Evolutionary conservation across 2,888 invertebrate species (phyloP), one percentile per base, ranked within the genome.

Genomic region (Pollenia amentaria): DNA sequence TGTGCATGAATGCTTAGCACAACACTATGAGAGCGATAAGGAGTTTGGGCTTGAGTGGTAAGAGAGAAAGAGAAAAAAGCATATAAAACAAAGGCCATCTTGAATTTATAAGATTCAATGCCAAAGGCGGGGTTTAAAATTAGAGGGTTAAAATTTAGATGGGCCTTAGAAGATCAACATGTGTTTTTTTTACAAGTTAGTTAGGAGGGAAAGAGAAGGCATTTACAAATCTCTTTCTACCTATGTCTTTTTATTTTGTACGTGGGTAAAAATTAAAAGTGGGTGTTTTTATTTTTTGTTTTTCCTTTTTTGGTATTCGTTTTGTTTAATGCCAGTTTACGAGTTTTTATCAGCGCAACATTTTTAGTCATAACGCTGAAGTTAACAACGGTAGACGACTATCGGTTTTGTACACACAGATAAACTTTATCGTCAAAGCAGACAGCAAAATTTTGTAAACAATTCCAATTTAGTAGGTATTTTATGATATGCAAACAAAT

Each of bases 71-170:
- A 88, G n/a, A 78, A 55, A 60, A 4, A 60, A 44, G 48, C 42
- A 55, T 14, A 11, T 10, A 75, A 88, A 88, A 89, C 90, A 88
- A 89, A 89, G 89, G 91, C 91, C 91, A 91, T 91, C 91, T 91
- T 91, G 91, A 90, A 91, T 89, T 90, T 89, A 46, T 14, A 16
- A 16, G 18, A 48, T 4, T 64, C 18, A 69, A 44, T n/a, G n/a
- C 16, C 7, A 62, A 38, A 69, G 87, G 87, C 84, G 80, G 53
- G 40, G 60, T 62, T 55, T 82, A 57, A 16, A 12, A n/a, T 12
- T 60, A 57, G 64, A 89, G 91, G 91, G 91, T 90, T 89, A 88
- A 89, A 89, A 84, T 51, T 64, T 1, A 46, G 9, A 67, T 40
- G 55, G 42, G 72, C 67, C 14, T 64, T 40, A 51, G 14, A 18